Evolutionary conservation across 2,113 vertebrate genomes (phyloP), one percentile per base, ranked within the genome.

Genomic region (Thermophis baileyi): DNA sequence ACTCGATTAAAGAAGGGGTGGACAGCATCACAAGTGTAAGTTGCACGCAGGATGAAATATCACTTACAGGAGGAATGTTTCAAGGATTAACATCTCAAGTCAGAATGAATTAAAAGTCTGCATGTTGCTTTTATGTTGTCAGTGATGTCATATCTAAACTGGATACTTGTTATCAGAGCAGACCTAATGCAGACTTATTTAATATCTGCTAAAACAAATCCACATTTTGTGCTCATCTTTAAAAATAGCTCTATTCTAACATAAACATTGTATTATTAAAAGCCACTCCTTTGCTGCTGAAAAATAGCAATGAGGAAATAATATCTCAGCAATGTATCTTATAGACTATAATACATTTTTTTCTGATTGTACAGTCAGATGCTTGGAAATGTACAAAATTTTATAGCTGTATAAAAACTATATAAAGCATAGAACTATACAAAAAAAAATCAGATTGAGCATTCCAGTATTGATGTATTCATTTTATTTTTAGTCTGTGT

Each of bases 51-150:
- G 94, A 94, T 69, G 47, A 94, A 94, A 95, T 92, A 95, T 96
- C 94, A 95, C 55, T 74, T 91, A 94, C 90, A 96, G 93, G 93
- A 96, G 94, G 94, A 91, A 91, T 91, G 93, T 94, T 94, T 91
- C 94, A 93, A 96, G 91, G 95, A 97, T 95, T 96, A 94, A 93
- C 1, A 0, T 94, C 91, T 95, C 92, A 87, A 92, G 94, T 93
- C 91, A 91, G 51, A 55, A 89, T 95, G 94, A 88, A 96, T 91
- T 35, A 91, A 88, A 96, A 57, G 92, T 93, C 92, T 96, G 27
- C 57, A 47, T 93, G 95, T 97, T 94, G 95, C 94, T 95, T 95
- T 95, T 92, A 90, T 63, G 35, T 22, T 93, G 2, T 35, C 47
- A 94, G 1, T 95, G 95, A 94, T 96, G 93, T 96, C 95, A 97